Base-by-base conservation (phyloP, 2,888 invertebrate genomes). In the Mesoligia furuncula region DNA sequence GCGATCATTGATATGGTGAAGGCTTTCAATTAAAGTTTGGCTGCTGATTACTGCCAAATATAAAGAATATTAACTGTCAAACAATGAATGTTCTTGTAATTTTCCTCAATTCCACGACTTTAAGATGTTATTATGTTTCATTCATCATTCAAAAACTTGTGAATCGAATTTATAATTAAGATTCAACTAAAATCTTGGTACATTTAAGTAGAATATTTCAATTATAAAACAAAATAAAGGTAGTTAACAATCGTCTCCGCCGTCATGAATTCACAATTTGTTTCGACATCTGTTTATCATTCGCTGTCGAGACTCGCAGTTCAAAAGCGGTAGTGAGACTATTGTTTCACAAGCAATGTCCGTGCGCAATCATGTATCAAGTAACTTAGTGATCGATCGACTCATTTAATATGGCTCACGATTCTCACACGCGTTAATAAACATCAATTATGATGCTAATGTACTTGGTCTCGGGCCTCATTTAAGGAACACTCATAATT, bases 271-370 rank as follows among this genome's bases (percentile, higher is more conserved):
- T 84, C 78, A 88, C 84, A 90, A 90, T 90, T 88, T 84, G 89
- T 92, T 92, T 90, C 91, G 83, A 90, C 89, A 92, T 92, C 88
- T 90, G 90, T 89, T 92, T 91, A 91, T 88, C 87, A 91, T 91
- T 90, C 86, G 85, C 81, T 80, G 85, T 76, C 84, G 79, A 83
- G 84, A 71, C 73, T 86, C 81, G 86, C 88, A 86, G 84, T 86
- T 87, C 86, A 86, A 89, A 89, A 89, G 83, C 89, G 86, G 90
- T 84, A 90, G 88, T 87, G 85, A 85, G 84, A 80, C 90, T 87
- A 90, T 92, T 92, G 91, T 93, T 93, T 90, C 92, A 90, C 90
- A 88, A 91, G 90, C 88, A 77, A 86, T 87, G 87, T 85, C 88
- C 87, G 89, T 87, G 88, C 86, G 85, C 88, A 88, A 87, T 90